These are phyloP conservation scores for Psittacula cyanocephala DNA, from an alignment of 2,113 vertebrate genomes.

Conservation along the genomic window DNA sequence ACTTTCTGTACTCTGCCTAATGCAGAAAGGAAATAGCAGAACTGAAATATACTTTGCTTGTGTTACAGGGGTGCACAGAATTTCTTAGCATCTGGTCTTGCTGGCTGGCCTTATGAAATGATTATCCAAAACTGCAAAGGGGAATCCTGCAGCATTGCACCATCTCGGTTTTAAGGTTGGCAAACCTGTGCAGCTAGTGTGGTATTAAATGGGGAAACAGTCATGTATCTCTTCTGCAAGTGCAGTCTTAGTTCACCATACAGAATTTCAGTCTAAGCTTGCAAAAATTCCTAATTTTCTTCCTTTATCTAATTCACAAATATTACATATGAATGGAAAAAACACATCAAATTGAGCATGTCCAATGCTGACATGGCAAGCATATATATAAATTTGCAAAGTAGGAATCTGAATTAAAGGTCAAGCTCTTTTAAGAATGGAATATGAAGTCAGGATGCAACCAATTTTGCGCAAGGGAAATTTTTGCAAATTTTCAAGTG, in stretches of 20 bases:
- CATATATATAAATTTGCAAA: not conserved
- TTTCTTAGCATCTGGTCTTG: not conserved
- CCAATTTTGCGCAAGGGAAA: not conserved
- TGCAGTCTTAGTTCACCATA: not conserved
- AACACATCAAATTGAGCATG: not conserved
- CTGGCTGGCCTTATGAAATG: not conserved
- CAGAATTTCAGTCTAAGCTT: not conserved
- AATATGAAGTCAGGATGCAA: not conserved
- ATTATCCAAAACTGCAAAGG: not conserved
- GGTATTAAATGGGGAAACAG: not conserved
- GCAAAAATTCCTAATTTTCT: not conserved
- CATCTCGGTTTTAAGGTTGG: not conserved
- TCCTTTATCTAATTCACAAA: not conserved
- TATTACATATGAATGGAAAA: not conserved
- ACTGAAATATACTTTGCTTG: not conserved
- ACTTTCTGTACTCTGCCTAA: not conserved
- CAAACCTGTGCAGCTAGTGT: not conserved
- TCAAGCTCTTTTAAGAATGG: not conserved
- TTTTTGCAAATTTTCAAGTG: not conserved
- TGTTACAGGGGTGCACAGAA: not conserved
- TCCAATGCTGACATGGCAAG: not conserved
- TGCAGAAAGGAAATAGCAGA: not conserved
- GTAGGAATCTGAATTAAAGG: not conserved
- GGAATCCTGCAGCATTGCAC: not conserved
- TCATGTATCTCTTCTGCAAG: not conserved